A percentile compares a stretch with the other conserved stretches of the same genome.
Evolutionary conservation across 2,113 vertebrate species (phyloP).

Genomic region (Oophaga pumilio): DNA sequence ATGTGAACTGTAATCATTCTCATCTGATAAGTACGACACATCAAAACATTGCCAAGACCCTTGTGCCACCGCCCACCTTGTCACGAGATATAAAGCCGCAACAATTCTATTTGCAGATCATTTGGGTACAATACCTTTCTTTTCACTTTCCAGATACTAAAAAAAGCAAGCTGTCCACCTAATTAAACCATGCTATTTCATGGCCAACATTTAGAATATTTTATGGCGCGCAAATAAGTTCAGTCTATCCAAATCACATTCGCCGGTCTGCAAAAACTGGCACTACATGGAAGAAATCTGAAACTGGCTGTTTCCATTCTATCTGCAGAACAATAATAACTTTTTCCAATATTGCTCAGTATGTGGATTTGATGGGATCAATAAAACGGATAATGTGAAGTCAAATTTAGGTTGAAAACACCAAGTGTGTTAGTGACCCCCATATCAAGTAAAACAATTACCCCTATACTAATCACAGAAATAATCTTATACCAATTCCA

Average conservation of each 20-base stretch:
- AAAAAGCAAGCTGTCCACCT: not conserved
- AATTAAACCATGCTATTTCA: not conserved
- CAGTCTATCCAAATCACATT: not conserved
- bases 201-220: conserved; percentile 10
- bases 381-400: not conserved
- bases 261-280: not conserved
- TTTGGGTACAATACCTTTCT: not conserved
- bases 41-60: no score
- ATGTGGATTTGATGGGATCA: not conserved
- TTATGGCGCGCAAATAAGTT: not conserved
- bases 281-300: not conserved
- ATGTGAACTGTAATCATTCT: no score
- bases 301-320: not conserved
- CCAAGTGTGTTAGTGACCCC: not conserved
- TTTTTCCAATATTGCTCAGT: not conserved
- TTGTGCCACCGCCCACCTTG: not conserved
- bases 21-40: no score
- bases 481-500: not conserved
- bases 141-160: not conserved
- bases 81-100: not conserved
- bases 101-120: conserved; percentile 1
- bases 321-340: not conserved
- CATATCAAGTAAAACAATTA: not conserved
- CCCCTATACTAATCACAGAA: not conserved
- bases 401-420: not conserved